These are phyloP conservation scores for Alsophila aescularia DNA, from an alignment of 2,888 invertebrate species.

Conservation along the genomic window DNA sequence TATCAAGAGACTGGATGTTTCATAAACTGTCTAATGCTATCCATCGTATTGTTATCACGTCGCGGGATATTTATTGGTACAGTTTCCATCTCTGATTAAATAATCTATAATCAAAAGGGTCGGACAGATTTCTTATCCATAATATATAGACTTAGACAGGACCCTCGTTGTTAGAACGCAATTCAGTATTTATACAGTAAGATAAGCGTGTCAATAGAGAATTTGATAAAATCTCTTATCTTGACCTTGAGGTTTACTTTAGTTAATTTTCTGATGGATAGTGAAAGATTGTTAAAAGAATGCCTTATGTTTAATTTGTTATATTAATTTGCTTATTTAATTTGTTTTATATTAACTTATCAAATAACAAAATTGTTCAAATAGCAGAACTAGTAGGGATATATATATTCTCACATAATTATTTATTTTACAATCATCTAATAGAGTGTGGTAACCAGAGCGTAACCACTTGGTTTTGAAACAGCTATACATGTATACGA, in stretches of 20 bases:
- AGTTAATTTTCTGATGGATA: conserved; percentile 1
- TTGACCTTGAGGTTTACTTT: conserved; percentile 1
- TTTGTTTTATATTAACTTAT: too few relatives aligned
- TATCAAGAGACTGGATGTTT: conserved; percentile 68
- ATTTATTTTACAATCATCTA: too few relatives aligned
- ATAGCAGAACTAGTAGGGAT: too few relatives aligned
- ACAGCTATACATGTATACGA: conserved; percentile 4
- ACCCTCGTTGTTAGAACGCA: conserved; percentile 41
- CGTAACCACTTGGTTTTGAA: too few relatives aligned
- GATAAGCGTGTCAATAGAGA: conserved; percentile 44
- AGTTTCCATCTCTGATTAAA: conserved; percentile 60
- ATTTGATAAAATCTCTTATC: conserved; percentile 14
- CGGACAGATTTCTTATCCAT: conserved; percentile 49
- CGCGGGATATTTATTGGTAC: conserved; percentile 72
- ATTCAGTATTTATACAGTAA: conserved; percentile 46
- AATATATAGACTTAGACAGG: conserved; percentile 41
- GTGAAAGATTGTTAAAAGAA: neutral
- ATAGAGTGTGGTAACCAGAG: too few relatives aligned
- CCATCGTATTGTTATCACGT: conserved; percentile 76
- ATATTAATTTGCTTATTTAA: too few relatives aligned
- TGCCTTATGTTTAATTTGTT: neutral
- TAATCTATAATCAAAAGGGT: conserved; percentile 55
- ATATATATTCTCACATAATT: neutral
- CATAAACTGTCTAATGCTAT: conserved; percentile 74
- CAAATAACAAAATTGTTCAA: too few relatives aligned